Base-by-base conservation (phyloP, 2,797 vertebrate species). In the Megaceryle alcyon region DNA sequence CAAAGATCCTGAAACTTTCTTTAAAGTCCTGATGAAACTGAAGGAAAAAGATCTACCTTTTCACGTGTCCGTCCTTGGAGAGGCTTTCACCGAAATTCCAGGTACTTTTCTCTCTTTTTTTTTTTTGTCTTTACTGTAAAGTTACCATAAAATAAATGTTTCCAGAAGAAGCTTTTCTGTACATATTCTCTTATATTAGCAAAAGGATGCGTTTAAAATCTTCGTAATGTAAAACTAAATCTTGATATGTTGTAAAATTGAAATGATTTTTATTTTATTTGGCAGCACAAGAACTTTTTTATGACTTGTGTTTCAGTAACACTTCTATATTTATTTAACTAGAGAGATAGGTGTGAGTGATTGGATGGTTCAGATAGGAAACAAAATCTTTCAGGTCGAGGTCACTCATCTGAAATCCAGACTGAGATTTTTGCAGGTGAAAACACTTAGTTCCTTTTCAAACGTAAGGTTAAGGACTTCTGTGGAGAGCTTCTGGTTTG, bases 1-100 rank as follows among this genome's bases (percentile, higher is more conserved):
- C 98, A 99, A 99, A 98, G 99, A 98, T 98, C 99, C 99, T 95
- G 99, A 99, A 98, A 99, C 98, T 96, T 99, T 99, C 98, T 99
- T 99, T 98, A 98, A 99, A 98, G 98, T 98, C 77, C 94, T 98
- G 97, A 96, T 99, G 98, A 98, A 98, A 97, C 98, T 98, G 95
- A 99, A 99, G 95, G 97, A 98, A 70, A 95, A 96, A 86, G 93
- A 94, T 71, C 96, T 99, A 39, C 72, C 96, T 98, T 99, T 99
- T 98, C 97, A 98, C 23, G 98, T 98, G 88, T 97, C 98, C 9
- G 98, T 99, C 97, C 99, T 99, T 65, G 99, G 99, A 95, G 99
- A 99, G 98, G 98, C 98, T 97, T 99, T 99, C 98, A 98, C 98
- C 71, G 98, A 97, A 90, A 95, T 98, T 97, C 99, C 99, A 99